phyloP scores from a whole-genome alignment of 2,888 invertebrate genomes.

The Hypercompe scribonia region DNA sequence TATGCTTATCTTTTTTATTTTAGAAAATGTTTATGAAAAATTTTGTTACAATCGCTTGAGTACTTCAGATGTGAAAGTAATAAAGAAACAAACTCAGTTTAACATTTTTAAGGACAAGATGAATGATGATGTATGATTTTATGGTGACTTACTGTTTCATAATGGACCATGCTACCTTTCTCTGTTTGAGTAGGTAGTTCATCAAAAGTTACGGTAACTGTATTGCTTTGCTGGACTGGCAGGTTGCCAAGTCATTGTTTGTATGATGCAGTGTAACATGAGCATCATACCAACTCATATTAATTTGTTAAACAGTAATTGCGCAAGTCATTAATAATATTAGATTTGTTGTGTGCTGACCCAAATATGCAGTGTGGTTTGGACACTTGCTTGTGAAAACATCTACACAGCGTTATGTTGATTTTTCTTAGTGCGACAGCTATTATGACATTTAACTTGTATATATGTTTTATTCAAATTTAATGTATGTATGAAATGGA shows the following conservation, averaged over 20 bases:
- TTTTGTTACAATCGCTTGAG: neutral
- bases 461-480: no score
- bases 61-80: neutral
- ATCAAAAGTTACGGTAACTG: neutral
- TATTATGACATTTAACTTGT: no score
- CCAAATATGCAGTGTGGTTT: neutral
- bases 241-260: conserved; percentile 15
- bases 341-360: neutral
- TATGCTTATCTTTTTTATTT: no score
- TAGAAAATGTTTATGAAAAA: neutral
- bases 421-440: no score
- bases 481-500: no score
- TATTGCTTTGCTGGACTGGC: conserved; percentile 16
- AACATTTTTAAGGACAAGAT: neutral
- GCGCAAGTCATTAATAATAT: conserved; percentile 1
- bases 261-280: neutral
- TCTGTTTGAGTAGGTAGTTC: neutral
- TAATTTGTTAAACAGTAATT: neutral
- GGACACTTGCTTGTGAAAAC: no score
- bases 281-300: neutral
- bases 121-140: neutral
- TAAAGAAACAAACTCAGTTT: neutral
- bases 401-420: no score
- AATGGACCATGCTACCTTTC: neutral
- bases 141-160: neutral